phyloP scores from a whole-genome alignment of 2,888 invertebrate species.

The Eupithecia vulgata region DNA sequence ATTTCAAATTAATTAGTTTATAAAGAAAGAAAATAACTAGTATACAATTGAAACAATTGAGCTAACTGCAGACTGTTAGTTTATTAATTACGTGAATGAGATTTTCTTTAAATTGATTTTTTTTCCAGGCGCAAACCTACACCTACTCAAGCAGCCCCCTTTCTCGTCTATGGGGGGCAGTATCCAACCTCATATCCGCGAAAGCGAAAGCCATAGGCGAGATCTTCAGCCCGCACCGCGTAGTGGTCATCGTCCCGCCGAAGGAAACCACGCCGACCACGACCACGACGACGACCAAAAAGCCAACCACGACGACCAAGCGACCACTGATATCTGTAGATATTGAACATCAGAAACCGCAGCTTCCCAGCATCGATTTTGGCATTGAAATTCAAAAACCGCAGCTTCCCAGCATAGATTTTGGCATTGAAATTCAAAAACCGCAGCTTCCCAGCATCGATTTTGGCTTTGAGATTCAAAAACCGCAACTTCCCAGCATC shows the following conservation, averaged over 20 bases:
- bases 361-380: background rate
- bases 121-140: constrained; percentile 24
- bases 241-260: constrained; percentile 30
- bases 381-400: constrained; percentile 1
- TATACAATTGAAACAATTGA: too few species aligned
- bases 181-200: constrained; percentile 25
- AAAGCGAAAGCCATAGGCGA: constrained; percentile 37
- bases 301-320: constrained; percentile 14
- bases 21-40: too few species aligned
- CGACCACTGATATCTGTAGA: constrained; percentile 20
- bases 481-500: too few species aligned
- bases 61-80: too few species aligned
- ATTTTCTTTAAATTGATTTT: constrained; percentile 1
- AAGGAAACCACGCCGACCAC: constrained; percentile 10
- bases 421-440: constrained; percentile 11
- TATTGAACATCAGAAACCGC: constrained; percentile 7
- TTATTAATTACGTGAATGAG: too few species aligned
- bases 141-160: constrained; percentile 26
- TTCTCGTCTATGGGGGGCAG: constrained; percentile 23
- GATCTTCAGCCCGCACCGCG: constrained; percentile 28
- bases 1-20: too few species aligned
- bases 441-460: background rate
- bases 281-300: constrained; percentile 10
- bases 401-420: background rate
- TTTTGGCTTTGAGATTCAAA: too few species aligned